Conservation (phyloP, 30 jellyfish, hydroid and myxozoan species). For the Chrysaora quinquecirrha region DNA sequence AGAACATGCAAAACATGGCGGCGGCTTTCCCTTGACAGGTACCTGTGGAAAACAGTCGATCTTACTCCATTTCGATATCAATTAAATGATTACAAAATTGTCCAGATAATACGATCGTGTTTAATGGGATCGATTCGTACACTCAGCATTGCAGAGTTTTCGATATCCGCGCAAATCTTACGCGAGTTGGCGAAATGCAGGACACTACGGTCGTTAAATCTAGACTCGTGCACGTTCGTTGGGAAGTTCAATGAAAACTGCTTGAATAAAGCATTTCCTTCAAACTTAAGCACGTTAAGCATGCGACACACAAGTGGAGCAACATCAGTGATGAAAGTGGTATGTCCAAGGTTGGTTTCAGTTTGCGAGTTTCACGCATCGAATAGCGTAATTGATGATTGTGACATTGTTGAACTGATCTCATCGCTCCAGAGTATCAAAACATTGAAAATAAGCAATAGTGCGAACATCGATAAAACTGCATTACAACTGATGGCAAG, state of each 20-base stretch:
- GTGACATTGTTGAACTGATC: neutral
- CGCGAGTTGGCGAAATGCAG: constrained; percentile 31
- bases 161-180: constrained; percentile 29
- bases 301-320: constrained; percentile 44
- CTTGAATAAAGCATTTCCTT: constrained; percentile 22
- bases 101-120: neutral
- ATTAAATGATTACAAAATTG: neutral
- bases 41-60: constrained; percentile 44
- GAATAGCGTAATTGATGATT: neutral
- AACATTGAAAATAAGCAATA: neutral
- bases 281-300: constrained; percentile 8
- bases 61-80: constrained; percentile 33
- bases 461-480: neutral
- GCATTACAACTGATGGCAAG: neutral
- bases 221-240: constrained; percentile 27
- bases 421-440: neutral
- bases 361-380: constrained; percentile 2
- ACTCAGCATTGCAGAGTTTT: constrained; percentile 6
- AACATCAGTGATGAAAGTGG: constrained; percentile 10
- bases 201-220: constrained; percentile 15
- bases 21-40: constrained; percentile 29
- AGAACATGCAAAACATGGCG: constrained; percentile 53
- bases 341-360: neutral
- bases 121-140: constrained; percentile 12
- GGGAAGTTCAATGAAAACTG: constrained; percentile 11